Conservation (phyloP, 2,113 vertebrate species). For the Cyrtonyx montezumae region DNA sequence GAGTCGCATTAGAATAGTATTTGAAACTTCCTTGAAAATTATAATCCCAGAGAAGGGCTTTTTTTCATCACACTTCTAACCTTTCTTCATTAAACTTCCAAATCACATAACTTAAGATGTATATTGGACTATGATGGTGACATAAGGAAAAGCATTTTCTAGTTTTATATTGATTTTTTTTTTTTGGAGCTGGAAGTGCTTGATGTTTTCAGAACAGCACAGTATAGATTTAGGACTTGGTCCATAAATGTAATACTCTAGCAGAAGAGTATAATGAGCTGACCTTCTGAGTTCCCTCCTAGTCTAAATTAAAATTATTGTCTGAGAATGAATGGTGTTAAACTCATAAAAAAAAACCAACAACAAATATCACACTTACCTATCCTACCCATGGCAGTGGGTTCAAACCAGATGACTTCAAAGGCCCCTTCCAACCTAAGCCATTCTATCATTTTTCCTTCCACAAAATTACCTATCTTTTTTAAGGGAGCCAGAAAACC, state of each 20-base stretch:
- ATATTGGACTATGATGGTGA: neutral
- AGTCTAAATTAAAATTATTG: neutral
- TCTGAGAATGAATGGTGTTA: neutral
- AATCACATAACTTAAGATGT: neutral
- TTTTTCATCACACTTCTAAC: no score
- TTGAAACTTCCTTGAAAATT: neutral
- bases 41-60: fast-evolving
- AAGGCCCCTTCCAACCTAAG: no score
- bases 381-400: no score
- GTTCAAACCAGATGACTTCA: no score
- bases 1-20: neutral
- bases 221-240: neutral
- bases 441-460: neutral
- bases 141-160: neutral
- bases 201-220: neutral
- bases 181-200: neutral
- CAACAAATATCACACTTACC: neutral
- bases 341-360: neutral
- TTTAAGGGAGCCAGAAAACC: neutral
- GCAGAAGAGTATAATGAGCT: neutral
- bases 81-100: neutral
- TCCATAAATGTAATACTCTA: neutral
- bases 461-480: neutral
- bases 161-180: neutral
- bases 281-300: neutral